These are phyloP conservation scores for Cancer borealis DNA, from an alignment of 2,888 invertebrate genomes.

Conservation along the genomic window DNA sequence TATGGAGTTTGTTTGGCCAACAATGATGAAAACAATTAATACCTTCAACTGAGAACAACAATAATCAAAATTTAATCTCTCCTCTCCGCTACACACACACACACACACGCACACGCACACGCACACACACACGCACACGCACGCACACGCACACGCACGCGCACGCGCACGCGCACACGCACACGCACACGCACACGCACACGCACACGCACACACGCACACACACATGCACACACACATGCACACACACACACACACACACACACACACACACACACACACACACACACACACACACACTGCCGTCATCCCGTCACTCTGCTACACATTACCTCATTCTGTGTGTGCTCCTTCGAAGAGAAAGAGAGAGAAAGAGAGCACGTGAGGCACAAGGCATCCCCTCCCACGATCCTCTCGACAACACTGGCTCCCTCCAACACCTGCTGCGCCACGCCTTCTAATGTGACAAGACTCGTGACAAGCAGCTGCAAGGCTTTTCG, in stretches of 20 bases:
- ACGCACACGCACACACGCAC: neutral
- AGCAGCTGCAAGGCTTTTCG: neutral
- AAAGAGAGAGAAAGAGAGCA: neutral
- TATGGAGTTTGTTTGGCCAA: neutral
- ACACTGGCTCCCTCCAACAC: neutral
- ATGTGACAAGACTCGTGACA: neutral
- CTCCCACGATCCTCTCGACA: neutral
- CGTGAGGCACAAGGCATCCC: neutral
- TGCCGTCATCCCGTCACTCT: neutral
- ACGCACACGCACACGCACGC: constrained; percentile 14
- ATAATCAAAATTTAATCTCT: neutral
- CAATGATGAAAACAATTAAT: neutral
- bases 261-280: constrained; percentile 1
- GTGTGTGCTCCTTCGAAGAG: neutral
- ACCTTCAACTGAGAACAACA: neutral
- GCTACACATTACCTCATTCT: neutral
- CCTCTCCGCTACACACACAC: too few species aligned
- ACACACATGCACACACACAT: neutral
- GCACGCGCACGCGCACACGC: neutral
- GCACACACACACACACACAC: neutral
- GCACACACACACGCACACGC: constrained; percentile 22
- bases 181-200: neutral
- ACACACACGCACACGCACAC: too few species aligned
- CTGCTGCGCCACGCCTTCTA: neutral
- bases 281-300: constrained; percentile 1